Conservation (phyloP, 2,888 invertebrate species). For the Chloromyia formosa region DNA sequence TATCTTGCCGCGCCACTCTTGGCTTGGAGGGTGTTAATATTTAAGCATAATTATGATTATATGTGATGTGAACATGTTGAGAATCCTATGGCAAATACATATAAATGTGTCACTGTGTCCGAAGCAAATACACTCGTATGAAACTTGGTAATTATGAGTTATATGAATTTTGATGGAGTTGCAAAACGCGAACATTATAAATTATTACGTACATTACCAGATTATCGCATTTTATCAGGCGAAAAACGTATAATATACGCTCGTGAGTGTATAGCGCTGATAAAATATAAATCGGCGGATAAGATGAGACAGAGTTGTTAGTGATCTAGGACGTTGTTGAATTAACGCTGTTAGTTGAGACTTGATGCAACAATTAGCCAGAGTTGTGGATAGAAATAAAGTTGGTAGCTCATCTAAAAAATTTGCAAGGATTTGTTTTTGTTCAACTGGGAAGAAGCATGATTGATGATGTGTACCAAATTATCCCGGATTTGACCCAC, state of each 20-base stretch:
- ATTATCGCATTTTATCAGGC: conserved; percentile 19
- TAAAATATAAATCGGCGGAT: neutral
- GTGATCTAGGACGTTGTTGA: neutral
- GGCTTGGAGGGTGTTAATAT: conserved; percentile 22
- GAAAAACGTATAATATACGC: neutral
- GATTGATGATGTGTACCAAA: no score
- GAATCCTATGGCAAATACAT: neutral
- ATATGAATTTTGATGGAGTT: conserved; percentile 24
- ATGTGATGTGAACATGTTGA: conserved; percentile 21
- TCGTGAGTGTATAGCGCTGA: neutral
- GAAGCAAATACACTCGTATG: neutral
- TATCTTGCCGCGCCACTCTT: neutral
- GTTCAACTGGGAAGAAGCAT: no score
- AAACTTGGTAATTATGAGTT: conserved; percentile 14
- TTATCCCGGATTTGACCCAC: no score
- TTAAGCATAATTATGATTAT: conserved; percentile 22
- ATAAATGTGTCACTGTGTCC: neutral
- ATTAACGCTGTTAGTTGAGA: no score
- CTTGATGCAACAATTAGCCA: neutral
- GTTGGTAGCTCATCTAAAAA: no score
- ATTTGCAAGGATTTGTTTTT: no score
- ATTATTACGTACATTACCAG: neutral
- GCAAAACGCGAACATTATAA: conserved; percentile 16
- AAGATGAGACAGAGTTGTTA: no score
- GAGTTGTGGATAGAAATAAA: neutral